Percentiles rank a stretch among this genome's conserved stretches.
phyloP scores from a whole-genome alignment of 2,113 vertebrate species.

The Paramisgurnus dabryanus region DNA sequence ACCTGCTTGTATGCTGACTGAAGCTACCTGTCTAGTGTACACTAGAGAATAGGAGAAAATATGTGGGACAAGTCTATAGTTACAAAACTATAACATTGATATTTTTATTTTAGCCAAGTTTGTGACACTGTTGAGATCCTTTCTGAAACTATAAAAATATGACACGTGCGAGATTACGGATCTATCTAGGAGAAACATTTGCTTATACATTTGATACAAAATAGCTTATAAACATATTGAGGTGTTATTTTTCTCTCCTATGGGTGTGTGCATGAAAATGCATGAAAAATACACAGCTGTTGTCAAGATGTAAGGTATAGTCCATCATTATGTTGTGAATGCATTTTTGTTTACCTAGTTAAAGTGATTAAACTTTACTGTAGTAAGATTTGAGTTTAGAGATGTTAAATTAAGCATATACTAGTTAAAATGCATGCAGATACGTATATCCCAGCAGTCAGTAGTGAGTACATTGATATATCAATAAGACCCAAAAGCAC shows the following conservation, averaged over 20 bases:
- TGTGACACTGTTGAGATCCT: background rate
- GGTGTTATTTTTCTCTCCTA: background rate
- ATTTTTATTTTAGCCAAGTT: background rate
- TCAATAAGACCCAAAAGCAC: background rate
- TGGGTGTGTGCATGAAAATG: constrained; percentile 7
- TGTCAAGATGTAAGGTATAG: constrained; percentile 19
- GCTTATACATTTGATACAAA: background rate
- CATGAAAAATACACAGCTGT: constrained; percentile 25
- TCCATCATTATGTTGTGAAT: background rate
- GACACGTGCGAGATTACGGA: background rate
- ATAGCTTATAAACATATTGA: no score
- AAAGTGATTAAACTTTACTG: background rate
- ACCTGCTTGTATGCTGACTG: constrained; percentile 39
- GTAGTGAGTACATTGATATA: background rate
- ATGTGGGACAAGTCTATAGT: no score
- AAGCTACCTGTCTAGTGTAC: constrained; percentile 37
- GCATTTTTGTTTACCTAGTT: background rate
- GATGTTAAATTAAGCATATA: background rate
- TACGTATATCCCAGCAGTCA: background rate
- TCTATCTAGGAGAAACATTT: background rate
- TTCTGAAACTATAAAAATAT: background rate
- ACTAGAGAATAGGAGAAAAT: background rate
- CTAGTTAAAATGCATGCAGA: background rate
- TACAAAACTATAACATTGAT: no score
- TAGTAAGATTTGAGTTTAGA: background rate